Evolutionary conservation across 2,113 vertebrate genomes (phyloP).

Genomic region (Eublepharis macularius): DNA sequence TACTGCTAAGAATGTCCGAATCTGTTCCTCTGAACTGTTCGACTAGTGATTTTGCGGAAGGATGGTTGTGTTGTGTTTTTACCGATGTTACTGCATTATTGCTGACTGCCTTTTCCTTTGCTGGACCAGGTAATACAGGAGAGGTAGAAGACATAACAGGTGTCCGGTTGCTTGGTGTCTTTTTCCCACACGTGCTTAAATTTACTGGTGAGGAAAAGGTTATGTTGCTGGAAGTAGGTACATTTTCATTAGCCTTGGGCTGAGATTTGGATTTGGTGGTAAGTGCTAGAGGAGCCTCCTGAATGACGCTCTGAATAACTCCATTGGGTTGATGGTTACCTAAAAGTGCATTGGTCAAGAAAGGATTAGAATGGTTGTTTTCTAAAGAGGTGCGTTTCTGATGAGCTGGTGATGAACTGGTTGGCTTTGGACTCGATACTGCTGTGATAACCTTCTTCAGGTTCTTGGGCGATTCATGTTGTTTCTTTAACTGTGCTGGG

Average conservation of each 20-base stretch:
- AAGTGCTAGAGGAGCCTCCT: slow-evolving; percentile 93
- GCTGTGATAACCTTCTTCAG: slow-evolving; percentile 84
- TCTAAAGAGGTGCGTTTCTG: slow-evolving; percentile 76
- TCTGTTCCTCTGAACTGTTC: slow-evolving; percentile 83
- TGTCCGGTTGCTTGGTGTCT: slow-evolving; percentile 69
- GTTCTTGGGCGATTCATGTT: slow-evolving; percentile 80
- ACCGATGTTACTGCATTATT: slow-evolving; percentile 72
- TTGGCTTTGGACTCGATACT: slow-evolving; percentile 78
- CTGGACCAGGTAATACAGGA: slow-evolving; percentile 81
- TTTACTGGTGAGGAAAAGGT: slow-evolving; percentile 83
- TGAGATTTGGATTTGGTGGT: slow-evolving; percentile 85
- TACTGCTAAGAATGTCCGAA: slow-evolving; percentile 89
- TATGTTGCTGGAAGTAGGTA: slow-evolving; percentile 71
- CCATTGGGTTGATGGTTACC: slow-evolving; percentile 88
- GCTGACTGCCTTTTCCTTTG: slow-evolving; percentile 82
- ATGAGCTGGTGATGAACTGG: slow-evolving; percentile 78
- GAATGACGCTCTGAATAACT: slow-evolving; percentile 82
- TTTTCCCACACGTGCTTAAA: slow-evolving; percentile 82
- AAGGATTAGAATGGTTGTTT: slow-evolving; percentile 85
- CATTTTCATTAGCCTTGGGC: slow-evolving; percentile 73
- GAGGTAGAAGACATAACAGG: slow-evolving; percentile 70
- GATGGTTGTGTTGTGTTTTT: slow-evolving; percentile 80
- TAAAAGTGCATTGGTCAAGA: slow-evolving; percentile 93
- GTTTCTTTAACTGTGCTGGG: slow-evolving; percentile 82
- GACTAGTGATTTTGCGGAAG: slow-evolving; percentile 82